Evolutionary conservation across 1,140 invertebrate genomes (phyloP), one percentile per base, ranked within the genome.

Genomic region (Trichoplusia ni): DNA sequence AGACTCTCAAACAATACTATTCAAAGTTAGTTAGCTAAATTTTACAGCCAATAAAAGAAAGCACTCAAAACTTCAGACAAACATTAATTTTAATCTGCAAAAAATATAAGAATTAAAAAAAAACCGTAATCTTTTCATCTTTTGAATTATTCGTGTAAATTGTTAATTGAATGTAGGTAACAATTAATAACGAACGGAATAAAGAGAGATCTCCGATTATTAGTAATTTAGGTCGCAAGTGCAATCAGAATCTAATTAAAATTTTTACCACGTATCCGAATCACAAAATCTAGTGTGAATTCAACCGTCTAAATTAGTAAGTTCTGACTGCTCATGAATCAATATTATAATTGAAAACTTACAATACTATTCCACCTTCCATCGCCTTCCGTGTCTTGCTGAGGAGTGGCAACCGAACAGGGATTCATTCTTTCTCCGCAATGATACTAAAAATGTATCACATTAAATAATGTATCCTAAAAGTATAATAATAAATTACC

Each of bases 311-410:
- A 49, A 16, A 47, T 27, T 49, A 49, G 46, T 25, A 31, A 46
- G 29, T 27, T 29, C 23, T 47, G 29, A 47, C 46, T 16, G 46
- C 27, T 19, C 9, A n/a, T 4, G 27, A 44, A 31, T 44, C 31
- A 13, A 44, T 29, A n/a, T 42, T 42, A 35, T 8, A 40, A 65
- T 11, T 51, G 13, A 38, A 71, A 67, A 79, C 88, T 91, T 89
- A 93, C 92, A 90, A 94, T 92, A 79, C 93, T 94, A 80, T 94
- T 92, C 94, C 94, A 95, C 67, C 94, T 81, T 67, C 92, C 93
- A 81, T 95, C 94, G 38, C 93, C 94, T 64, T 93, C 92, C 49
- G 90, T 79, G 86, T 95, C 94, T 79, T 92, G 90, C 64, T 93
- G 86, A 66, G 92, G 92, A 58, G 92, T 84, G 66, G 94, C 92